Evolutionary conservation across 2,888 invertebrate genomes (phyloP).

Genomic region (Leucania comma): DNA sequence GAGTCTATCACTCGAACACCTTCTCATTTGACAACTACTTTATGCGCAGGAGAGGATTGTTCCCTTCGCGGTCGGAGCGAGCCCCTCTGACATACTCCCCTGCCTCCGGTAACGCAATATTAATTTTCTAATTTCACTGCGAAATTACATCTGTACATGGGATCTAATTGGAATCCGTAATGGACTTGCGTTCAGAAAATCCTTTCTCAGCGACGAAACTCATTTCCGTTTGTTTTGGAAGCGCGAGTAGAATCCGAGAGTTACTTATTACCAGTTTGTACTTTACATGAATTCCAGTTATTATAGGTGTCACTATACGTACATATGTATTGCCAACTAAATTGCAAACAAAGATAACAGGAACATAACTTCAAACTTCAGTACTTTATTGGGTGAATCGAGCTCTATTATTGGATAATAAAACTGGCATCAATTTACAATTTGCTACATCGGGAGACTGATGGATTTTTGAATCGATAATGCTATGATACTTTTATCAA

Average conservation of each 20-base stretch:
- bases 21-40: not conserved
- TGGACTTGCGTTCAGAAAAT: constrained; percentile 75
- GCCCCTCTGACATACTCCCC: constrained; percentile 37
- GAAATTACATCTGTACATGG: constrained; percentile 79
- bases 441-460: constrained; percentile 10
- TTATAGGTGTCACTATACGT: constrained; percentile 35
- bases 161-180: constrained; percentile 79
- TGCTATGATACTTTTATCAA: constrained; percentile 7
- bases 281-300: constrained; percentile 37
- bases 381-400: constrained; percentile 33
- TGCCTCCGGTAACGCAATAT: constrained; percentile 68
- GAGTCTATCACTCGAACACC: not conserved
- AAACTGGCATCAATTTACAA: constrained; percentile 29
- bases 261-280: constrained; percentile 58
- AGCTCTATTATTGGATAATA: constrained; percentile 44
- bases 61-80: not conserved
- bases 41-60: constrained; percentile 1
- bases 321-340: constrained; percentile 30
- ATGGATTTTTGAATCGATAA: constrained; percentile 28
- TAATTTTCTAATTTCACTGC: constrained; percentile 78
- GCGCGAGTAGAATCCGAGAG: constrained; percentile 58
- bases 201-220: constrained; percentile 72
- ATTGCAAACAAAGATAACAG: constrained; percentile 56
- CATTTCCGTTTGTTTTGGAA: constrained; percentile 66
- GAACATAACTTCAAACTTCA: constrained; percentile 47